Conservation (phyloP, 2,888 invertebrate genomes). For the Mimumesa dahlbomi region DNA sequence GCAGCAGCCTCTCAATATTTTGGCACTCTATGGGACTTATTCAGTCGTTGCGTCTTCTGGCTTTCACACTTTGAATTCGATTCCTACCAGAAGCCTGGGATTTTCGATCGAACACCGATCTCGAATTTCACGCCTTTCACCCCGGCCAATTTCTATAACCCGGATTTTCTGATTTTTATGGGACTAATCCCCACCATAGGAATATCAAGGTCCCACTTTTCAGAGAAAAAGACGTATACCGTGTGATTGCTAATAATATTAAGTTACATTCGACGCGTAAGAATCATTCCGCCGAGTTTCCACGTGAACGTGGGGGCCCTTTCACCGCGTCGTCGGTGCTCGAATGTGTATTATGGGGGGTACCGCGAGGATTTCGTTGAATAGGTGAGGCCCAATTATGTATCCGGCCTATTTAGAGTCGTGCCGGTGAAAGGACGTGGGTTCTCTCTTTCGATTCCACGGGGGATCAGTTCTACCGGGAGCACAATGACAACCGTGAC, state of each 20-base stretch:
- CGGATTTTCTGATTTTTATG: no score
- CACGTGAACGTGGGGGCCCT: conserved; percentile 13
- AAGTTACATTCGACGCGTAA: no score
- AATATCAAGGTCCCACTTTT: no score
- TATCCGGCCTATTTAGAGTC: conserved; percentile 56
- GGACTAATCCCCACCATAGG: no score
- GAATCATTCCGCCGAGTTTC: not conserved
- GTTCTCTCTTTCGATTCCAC: conserved; percentile 65
- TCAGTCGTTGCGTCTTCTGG: conserved; percentile 8
- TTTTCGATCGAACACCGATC: no score
- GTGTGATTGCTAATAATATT: no score
- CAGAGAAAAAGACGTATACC: no score
- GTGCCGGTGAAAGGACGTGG: conserved; percentile 30
- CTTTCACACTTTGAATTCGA: not conserved
- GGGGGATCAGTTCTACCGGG: conserved; percentile 65
- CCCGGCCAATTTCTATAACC: no score
- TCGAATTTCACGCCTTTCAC: no score
- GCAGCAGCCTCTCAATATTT: conserved; percentile 73
- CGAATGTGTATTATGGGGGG: conserved; percentile 46
- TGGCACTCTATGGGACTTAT: conserved; percentile 70
- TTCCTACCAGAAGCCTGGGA: no score
- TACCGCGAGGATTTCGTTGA: conserved; percentile 45
- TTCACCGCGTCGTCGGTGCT: conserved; percentile 32
- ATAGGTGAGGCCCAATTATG: conserved; percentile 69
- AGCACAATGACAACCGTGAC: conserved; percentile 71